Evolutionary conservation across 1,140 invertebrate species (phyloP), one percentile per base, ranked within the genome.

Genomic region (Vanessa atalanta): DNA sequence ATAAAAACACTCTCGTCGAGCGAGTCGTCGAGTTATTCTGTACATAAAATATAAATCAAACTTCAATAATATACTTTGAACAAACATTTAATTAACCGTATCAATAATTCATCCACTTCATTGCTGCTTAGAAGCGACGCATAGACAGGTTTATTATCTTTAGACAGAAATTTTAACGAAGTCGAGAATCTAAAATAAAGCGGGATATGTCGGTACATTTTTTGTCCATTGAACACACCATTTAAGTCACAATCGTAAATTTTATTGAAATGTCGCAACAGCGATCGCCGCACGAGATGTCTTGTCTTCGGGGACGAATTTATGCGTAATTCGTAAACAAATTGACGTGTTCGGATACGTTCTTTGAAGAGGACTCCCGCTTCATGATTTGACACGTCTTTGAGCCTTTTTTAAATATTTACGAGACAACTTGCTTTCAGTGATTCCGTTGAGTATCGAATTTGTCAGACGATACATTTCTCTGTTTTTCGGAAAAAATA

Each of bases 281-380:
- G 83, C 83, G 88, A 92, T 90, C 88, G 85, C 85, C 85, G 90
- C 85, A 86, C 86, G 87, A 90, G 89, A 91, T 90, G 88, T 84
- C 86, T 89, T 90, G 88, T 91, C 90, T 88, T 83, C 79, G 75
- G 87, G 87, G 86, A 92, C 88, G 89, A 91, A 90, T 93, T 93
- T 93, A 91, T 93, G 86, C 91, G 89, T 93, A 90, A 93, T 91
- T 90, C 91, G 86, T 91, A 91, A 86, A 93, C 91, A 91, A 93
- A 93, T 93, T 93, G 91, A 93, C 89, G 86, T 88, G 75, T 84
- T 85, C 86, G 80, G 80, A 80, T 80, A 83, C 82, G 75, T 78
- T 77, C 86, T 88, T 86, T 89, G 83, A 91, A 84, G 83, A 84
- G 84, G 74, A 79, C 75, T 74, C 77, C 78, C 81, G 76, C 83